Base-by-base conservation (phyloP, 1,140 invertebrate species). In the Aethina tumida region DNA sequence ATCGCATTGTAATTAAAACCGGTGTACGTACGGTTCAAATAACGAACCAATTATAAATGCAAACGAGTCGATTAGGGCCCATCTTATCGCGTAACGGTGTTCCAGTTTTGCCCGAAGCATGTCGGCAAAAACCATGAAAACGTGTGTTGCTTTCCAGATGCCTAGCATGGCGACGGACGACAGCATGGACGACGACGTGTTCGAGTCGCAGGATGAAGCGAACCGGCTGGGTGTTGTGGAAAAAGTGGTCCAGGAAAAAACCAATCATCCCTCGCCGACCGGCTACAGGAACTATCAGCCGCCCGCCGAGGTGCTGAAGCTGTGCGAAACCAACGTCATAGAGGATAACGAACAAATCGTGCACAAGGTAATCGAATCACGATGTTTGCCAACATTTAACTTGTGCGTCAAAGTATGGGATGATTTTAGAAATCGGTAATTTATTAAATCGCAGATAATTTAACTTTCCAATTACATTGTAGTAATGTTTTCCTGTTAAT, bases 111-210 rank as follows among this genome's bases (percentile, higher is more conserved):
- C 16, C 13, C 16, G 26, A 14, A 14, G 26, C 2, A 14, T 28
- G 26, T 28, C 26, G 16, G 16, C 26, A 28, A 28, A 28, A 28
- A 28, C 5, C n/a, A 14, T 4, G 13, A 7, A 12, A 15, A 28
- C 16, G 26, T 12, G 26, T 14, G 12, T 10, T 15, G 13, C 12
- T 2, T 28, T 28, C 26, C 12, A 14, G 24, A 20, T 19, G n/a
- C 24, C 9, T 35, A 39, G 26, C 28, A 57, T 54, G 52, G 47
- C 52, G 13, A 47, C 49, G 25, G 53, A 56, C 15, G 79, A 81
- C 58, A 81, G 73, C 47, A 80, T 84, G 71, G 80, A 77, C 51
- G 82, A 87, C 55, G 82, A 86, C 55, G 83, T 85, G 8, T 86
- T 86, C 49, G 80, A 84, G 54, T 68, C 55, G 5, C 45, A 59